These are phyloP conservation scores for Promerops cafer DNA, from an alignment of 2,113 vertebrate genomes.

Conservation along the genomic window DNA sequence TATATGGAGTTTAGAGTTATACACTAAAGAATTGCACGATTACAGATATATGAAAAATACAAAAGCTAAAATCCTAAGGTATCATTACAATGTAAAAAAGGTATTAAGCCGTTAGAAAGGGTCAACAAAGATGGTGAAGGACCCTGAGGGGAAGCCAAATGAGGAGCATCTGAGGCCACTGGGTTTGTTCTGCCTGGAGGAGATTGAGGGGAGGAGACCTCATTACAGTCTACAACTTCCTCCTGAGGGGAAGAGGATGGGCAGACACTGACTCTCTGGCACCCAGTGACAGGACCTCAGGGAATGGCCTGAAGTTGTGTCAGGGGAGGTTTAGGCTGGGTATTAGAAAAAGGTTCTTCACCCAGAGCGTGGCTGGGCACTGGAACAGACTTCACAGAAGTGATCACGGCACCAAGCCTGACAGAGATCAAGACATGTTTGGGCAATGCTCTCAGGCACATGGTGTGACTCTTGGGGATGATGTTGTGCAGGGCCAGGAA, in stretches of 20 bases:
- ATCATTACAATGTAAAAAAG: neutral
- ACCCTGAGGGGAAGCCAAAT: fast-evolving
- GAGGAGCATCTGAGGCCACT: too few relatives aligned
- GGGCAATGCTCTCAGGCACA: neutral
- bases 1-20: neutral
- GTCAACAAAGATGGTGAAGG: neutral
- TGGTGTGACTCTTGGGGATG: too few relatives aligned
- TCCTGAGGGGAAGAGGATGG: neutral
- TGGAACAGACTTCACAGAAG: too few relatives aligned
- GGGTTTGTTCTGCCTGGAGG: neutral
- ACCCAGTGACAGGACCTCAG: neutral
- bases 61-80: neutral
- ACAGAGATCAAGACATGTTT: neutral
- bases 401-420: neutral
- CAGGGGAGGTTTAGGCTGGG: neutral
- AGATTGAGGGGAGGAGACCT: neutral
- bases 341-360: neutral
- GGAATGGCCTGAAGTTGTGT: neutral
- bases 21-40: neutral
- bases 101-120: neutral
- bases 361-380: neutral
- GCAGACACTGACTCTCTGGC: neutral
- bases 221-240: neutral
- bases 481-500: neutral
- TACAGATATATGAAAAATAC: neutral